Percentiles rank a stretch among this genome's conserved stretches.
These are phyloP conservation scores for Caenorhabditis tropicalis DNA, from an alignment of 1,140 invertebrate species.

Conservation along the genomic window DNA sequence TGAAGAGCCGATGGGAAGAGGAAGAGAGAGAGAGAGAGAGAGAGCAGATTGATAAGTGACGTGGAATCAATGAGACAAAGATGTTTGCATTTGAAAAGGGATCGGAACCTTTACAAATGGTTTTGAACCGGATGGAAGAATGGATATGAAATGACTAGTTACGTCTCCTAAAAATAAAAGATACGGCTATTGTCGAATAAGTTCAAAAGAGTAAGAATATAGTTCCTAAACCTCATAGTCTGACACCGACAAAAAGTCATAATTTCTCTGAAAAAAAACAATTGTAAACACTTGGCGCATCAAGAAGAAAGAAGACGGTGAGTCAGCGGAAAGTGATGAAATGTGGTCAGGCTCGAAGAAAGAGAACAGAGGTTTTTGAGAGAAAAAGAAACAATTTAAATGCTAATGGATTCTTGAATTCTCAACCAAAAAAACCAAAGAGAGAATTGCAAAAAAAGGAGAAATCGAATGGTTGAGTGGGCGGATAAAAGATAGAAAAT, in stretches of 20 bases:
- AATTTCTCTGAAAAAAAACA: not conserved
- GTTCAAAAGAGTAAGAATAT: too few relatives aligned
- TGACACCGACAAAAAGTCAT: not conserved
- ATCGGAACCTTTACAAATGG: not conserved
- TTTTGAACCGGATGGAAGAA: too few relatives aligned
- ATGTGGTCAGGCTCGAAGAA: not conserved
- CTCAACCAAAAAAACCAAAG: not conserved
- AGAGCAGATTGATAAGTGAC: slow-evolving; percentile 1
- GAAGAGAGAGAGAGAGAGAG: not conserved
- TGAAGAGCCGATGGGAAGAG: not conserved
- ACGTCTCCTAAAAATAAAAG: slow-evolving; percentile 24
- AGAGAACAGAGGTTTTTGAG: not conserved
- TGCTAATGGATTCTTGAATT: slow-evolving; percentile 37
- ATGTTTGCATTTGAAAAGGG: slow-evolving; percentile 35
- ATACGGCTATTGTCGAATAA: not conserved
- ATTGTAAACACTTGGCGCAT: not conserved
- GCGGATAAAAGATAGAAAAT: not conserved
- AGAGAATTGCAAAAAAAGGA: not conserved
- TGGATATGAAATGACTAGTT: too few relatives aligned
- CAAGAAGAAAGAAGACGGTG: not conserved
- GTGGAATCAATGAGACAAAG: not conserved
- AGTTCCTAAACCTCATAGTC: too few relatives aligned
- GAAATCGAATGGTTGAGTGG: not conserved
- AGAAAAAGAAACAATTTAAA: slow-evolving; percentile 21
- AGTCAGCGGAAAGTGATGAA: slow-evolving; percentile 11